A percentile compares a stretch with the other conserved stretches of the same genome.
These are phyloP conservation scores for Holotrichia oblita DNA, from an alignment of 1,140 invertebrate species.

Conservation along the genomic window DNA sequence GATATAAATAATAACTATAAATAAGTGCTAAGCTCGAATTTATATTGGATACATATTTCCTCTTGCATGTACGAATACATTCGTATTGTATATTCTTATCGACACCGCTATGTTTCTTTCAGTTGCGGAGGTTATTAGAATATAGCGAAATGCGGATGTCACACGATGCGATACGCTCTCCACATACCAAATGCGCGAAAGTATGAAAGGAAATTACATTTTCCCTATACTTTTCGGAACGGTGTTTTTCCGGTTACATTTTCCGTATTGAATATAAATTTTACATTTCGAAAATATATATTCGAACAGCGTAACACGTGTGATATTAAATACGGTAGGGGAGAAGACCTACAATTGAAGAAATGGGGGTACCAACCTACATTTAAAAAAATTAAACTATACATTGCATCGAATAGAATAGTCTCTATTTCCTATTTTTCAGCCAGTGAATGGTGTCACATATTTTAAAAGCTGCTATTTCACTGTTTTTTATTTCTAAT, in stretches of 20 bases:
- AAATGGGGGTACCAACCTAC: no score
- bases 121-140: conserved; percentile 6
- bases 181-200: conserved; percentile 18
- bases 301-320: neutral
- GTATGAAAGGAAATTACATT: conserved; percentile 28
- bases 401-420: no score
- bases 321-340: no score
- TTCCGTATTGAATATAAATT: conserved; percentile 28
- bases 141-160: conserved; percentile 16
- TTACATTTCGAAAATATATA: conserved; percentile 19
- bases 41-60: conserved; percentile 1
- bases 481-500: no score
- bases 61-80: neutral
- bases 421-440: no score
- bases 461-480: no score
- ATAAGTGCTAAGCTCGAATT: neutral
- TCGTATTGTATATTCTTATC: neutral
- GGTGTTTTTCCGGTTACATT: conserved; percentile 20
- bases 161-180: neutral
- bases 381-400: no score
- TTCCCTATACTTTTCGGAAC: conserved; percentile 27
- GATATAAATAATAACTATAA: neutral
- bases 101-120: neutral
- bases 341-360: no score
- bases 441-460: no score